Conservation (phyloP, 2,888 invertebrate species). For the Urechis unicinctus region DNA sequence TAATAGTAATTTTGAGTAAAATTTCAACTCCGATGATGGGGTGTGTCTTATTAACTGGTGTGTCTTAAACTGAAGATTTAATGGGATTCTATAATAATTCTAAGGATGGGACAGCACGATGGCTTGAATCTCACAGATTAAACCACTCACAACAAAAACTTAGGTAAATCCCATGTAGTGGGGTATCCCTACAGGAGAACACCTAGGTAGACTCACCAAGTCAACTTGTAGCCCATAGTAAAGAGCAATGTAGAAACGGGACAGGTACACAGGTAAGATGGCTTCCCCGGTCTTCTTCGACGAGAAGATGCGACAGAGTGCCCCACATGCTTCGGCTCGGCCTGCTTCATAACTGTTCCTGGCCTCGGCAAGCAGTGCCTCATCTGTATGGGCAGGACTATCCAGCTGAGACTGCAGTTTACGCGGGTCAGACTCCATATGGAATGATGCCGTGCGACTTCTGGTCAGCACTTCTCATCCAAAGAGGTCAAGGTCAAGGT, state of each 20-base stretch:
- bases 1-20: too few relatives aligned
- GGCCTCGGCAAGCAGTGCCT: neutral
- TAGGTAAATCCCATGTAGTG: too few relatives aligned
- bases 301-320: conserved; percentile 90
- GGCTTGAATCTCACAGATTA: too few relatives aligned
- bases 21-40: too few relatives aligned
- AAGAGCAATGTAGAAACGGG: conserved; percentile 86
- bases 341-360: conserved; percentile 56
- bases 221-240: conserved; percentile 70
- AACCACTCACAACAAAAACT: too few relatives aligned
- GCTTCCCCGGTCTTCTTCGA: conserved; percentile 91
- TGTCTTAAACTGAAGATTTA: too few relatives aligned
- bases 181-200: too few relatives aligned
- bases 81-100: too few relatives aligned
- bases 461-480: conserved; percentile 10
- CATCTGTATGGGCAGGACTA: conserved; percentile 11
- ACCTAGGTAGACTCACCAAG: conserved; percentile 10
- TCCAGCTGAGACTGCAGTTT: conserved; percentile 9
- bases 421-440: conserved; percentile 14
- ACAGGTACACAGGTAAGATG: conserved; percentile 83
- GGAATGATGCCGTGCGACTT: conserved; percentile 20
- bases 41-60: too few relatives aligned
- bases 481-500: neutral
- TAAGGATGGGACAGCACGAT: too few relatives aligned
- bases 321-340: conserved; percentile 88